Conservation (phyloP, 2,888 invertebrate genomes). For the Catotricha subobsoleta region DNA sequence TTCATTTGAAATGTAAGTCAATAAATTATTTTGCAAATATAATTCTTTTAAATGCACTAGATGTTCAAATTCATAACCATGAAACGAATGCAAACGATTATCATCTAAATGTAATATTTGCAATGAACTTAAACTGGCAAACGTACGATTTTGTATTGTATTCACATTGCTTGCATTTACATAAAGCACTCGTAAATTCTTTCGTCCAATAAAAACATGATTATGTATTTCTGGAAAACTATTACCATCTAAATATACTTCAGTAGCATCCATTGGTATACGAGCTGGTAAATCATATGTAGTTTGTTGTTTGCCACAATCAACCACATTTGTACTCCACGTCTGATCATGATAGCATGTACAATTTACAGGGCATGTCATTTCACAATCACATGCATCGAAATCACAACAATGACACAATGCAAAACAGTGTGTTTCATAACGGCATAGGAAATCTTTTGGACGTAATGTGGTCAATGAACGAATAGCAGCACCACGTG, state of each 20-base stretch:
- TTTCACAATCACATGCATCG: slow-evolving; percentile 91
- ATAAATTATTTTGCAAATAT: slow-evolving; percentile 69
- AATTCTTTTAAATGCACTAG: slow-evolving; percentile 61
- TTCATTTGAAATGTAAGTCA: slow-evolving; percentile 59
- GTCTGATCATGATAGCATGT: slow-evolving; percentile 87
- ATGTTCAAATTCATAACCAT: slow-evolving; percentile 72
- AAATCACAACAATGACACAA: slow-evolving; percentile 92
- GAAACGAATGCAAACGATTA: slow-evolving; percentile 58
- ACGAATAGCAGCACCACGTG: slow-evolving; percentile 61
- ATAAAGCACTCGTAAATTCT: slow-evolving; percentile 70
- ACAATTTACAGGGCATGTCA: slow-evolving; percentile 88
- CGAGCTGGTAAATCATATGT: slow-evolving; percentile 39
- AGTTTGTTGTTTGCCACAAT: slow-evolving; percentile 50
- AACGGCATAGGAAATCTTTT: slow-evolving; percentile 78
- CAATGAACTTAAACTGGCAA: slow-evolving; percentile 63
- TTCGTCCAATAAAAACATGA: slow-evolving; percentile 77
- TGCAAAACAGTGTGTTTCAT: slow-evolving; percentile 85
- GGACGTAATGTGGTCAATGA: slow-evolving; percentile 58
- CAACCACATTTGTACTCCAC: slow-evolving; percentile 84
- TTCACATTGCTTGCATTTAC: slow-evolving; percentile 72
- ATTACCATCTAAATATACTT: slow-evolving; percentile 83
- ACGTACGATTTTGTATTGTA: slow-evolving; percentile 71
- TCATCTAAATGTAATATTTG: slow-evolving; percentile 69
- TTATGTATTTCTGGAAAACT: slow-evolving; percentile 66
- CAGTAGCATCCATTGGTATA: slow-evolving; percentile 88